Conservation (phyloP, 2,797 vertebrate genomes). For the Pogoniulus pusillus region DNA sequence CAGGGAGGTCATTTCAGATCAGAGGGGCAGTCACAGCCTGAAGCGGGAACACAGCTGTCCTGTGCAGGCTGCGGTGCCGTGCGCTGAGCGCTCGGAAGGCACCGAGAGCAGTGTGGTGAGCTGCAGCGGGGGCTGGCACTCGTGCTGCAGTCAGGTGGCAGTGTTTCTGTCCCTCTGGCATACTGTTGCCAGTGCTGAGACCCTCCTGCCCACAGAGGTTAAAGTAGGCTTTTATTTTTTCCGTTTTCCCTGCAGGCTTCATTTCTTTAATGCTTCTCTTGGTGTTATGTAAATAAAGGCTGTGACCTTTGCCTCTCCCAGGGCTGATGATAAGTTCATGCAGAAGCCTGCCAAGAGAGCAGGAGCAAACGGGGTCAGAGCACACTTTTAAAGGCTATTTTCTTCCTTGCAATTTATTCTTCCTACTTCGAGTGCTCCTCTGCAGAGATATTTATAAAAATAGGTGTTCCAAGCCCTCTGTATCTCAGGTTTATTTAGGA, state of each 20-base stretch:
- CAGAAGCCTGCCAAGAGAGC: not conserved
- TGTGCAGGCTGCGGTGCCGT: not conserved
- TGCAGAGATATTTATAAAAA: slow-evolving; percentile 55
- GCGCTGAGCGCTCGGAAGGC: not conserved
- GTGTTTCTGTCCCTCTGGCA: not conserved
- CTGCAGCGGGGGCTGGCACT: not conserved
- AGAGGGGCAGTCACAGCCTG: not conserved
- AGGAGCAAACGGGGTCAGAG: slow-evolving; percentile 5
- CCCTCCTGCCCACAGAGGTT: slow-evolving; percentile 2
- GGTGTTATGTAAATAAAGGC: slow-evolving; percentile 12
- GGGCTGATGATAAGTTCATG: not conserved
- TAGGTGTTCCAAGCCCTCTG: slow-evolving; percentile 34
- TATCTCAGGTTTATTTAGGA: slow-evolving; percentile 52
- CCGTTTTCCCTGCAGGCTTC: not conserved
- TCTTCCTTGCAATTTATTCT: slow-evolving; percentile 42
- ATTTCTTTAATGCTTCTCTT: not conserved
- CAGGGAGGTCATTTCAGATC: not conserved
- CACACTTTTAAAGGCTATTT: slow-evolving; percentile 22
- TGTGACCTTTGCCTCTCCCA: slow-evolving; percentile 15
- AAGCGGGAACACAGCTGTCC: not conserved
- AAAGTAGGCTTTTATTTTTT: not conserved
- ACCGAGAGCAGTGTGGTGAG: not conserved
- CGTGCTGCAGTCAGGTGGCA: not conserved
- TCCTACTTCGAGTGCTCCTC: not conserved
- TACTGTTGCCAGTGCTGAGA: not conserved